Evolutionary conservation across 2,113 vertebrate species (phyloP).

Genomic region (Heloderma charlesbogerti): DNA sequence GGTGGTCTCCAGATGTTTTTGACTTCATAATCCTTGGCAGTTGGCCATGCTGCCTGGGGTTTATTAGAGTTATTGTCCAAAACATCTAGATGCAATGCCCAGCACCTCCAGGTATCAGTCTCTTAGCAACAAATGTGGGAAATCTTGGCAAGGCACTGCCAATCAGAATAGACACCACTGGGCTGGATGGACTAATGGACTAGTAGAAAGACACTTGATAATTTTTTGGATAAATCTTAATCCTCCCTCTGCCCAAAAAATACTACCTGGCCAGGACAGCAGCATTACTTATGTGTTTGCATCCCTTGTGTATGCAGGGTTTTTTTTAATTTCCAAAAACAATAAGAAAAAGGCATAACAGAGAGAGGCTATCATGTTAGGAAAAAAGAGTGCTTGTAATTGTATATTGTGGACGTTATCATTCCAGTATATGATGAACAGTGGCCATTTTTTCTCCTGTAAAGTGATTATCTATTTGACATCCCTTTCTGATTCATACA

Average conservation of each 20-base stretch:
- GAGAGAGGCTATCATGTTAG: background rate
- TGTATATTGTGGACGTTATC: background rate
- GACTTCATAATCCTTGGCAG: too few relatives aligned
- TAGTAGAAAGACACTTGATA: background rate
- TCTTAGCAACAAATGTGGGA: background rate
- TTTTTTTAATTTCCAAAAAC: background rate
- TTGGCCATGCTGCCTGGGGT: too few relatives aligned
- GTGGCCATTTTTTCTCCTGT: background rate
- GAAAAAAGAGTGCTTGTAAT: background rate
- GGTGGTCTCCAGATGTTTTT: too few relatives aligned
- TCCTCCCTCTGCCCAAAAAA: background rate
- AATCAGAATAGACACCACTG: background rate
- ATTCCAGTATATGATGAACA: conserved; percentile 1
- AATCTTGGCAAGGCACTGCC: background rate
- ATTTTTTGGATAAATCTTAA: background rate
- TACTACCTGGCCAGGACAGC: background rate
- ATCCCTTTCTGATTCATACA: background rate
- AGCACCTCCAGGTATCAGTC: background rate
- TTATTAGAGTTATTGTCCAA: too few relatives aligned
- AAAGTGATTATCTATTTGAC: background rate
- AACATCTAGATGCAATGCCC: background rate
- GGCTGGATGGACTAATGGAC: background rate
- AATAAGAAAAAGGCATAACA: background rate
- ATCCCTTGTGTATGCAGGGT: background rate
- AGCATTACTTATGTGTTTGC: background rate